These are phyloP conservation scores for Setophaga kirtlandii DNA, from an alignment of 2,113 vertebrate species.

Conservation along the genomic window DNA sequence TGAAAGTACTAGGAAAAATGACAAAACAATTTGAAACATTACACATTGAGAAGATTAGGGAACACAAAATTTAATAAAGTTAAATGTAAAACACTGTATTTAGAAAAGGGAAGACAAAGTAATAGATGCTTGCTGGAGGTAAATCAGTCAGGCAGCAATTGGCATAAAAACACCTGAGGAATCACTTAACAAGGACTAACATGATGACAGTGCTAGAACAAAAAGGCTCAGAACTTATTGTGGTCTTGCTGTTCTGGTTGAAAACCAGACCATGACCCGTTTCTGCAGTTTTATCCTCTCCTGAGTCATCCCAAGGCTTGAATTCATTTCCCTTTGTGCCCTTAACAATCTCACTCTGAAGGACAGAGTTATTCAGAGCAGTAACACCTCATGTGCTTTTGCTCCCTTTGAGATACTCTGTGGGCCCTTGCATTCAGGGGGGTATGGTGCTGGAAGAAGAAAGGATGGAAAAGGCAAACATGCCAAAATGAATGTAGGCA, in stretches of 20 bases:
- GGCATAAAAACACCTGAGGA: background rate
- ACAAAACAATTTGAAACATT: background rate
- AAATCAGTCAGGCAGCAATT: background rate
- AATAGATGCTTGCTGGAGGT: background rate
- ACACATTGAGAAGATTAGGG: background rate
- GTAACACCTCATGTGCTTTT: background rate
- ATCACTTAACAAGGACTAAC: background rate
- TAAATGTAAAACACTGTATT: background rate
- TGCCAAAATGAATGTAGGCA: background rate
- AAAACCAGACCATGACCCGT: background rate
- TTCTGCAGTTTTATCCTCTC: background rate
- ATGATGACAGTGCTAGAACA: background rate
- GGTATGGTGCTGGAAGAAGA: background rate
- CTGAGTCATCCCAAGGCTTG: background rate
- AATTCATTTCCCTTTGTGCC: background rate
- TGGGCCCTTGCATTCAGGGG: background rate
- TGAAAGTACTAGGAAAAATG: background rate
- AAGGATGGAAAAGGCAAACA: background rate
- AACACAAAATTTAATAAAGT: background rate
- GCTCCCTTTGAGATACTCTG: background rate
- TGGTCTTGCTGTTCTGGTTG: background rate
- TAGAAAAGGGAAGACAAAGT: background rate
- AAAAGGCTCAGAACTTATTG: background rate
- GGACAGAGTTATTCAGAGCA: background rate
- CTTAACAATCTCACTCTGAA: background rate